Conservation (phyloP, 2,888 invertebrate genomes). For the Dicroscelio sp. region DNA sequence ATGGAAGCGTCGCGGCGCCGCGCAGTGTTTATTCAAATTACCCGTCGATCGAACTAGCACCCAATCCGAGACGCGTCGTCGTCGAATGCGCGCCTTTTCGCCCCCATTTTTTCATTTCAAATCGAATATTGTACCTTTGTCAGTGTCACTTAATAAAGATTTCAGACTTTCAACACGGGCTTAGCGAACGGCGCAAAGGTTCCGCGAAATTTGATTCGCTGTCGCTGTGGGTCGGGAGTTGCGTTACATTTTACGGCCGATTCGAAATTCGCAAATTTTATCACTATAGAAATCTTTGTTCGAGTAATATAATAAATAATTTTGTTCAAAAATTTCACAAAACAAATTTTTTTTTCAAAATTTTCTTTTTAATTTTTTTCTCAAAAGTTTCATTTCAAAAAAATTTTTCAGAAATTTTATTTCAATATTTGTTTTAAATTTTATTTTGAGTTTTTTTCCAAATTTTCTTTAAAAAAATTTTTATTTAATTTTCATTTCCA, state of each 20-base stretch:
- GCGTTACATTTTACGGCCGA: background rate
- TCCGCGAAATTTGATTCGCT: background rate
- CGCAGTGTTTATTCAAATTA: conserved; percentile 89
- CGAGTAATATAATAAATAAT: no score
- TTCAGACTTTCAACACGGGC: conserved; percentile 32
- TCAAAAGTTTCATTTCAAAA: no score
- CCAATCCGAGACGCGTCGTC: conserved; percentile 55
- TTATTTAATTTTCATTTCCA: no score
- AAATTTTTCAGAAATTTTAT: no score
- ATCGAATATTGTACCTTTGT: conserved; percentile 48
- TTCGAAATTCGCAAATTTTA: background rate
- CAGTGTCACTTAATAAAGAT: conserved; percentile 48
- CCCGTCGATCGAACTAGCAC: conserved; percentile 57
- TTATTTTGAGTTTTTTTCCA: no score
- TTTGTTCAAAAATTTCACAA: no score
- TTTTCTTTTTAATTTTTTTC: no score
- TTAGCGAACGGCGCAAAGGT: background rate
- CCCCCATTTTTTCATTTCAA: conserved; percentile 33
- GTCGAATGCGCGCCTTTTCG: conserved; percentile 43
- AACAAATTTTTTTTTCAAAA: no score
- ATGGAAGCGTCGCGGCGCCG: conserved; percentile 83
- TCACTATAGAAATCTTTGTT: no score
- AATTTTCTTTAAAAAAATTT: no score
- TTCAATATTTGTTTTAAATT: no score
- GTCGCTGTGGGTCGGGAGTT: background rate